Base-by-base conservation (phyloP, 1,140 invertebrate species). In the Plectrocnemia conspersa region DNA sequence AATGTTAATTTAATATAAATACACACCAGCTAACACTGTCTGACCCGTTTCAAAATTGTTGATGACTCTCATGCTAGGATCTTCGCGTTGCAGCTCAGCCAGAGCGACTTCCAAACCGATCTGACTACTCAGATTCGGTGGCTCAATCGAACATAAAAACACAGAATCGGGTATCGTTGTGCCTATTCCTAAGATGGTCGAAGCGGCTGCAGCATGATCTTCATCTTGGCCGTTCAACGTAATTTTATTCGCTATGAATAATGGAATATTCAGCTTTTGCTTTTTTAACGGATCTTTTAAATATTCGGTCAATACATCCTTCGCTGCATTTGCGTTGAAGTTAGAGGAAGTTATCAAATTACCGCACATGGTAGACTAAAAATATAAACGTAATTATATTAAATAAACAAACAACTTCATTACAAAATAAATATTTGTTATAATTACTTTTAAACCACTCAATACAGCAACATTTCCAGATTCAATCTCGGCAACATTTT, bases 111-210 rank as follows among this genome's bases (percentile, higher is more conserved):
- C 95, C 58, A 99, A 74, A 3, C 82, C 68, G 40, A 75, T 75
- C 70, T 94, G 89, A 32, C 81, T 79, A 1, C 83, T 77, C 52
- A 85, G 65, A 47, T 89, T 93, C 0, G 92, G 86, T 0, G 95
- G 86, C 76, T 99, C 97, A 45, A 99, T 87, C 0, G 92, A 92
- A 70, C 96, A 98, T 66, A 97, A 95, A 72, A 97, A 98, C 0
- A 99, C 96, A 1, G 96, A 93, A 64, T 95, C 87, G 0, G 93
- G 92, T 54, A 93, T 73, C 36, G 80, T 77, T 1, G 88, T 76
- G 10, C 84, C 83, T 47, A 69, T 56, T 63, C 77, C 63, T 75
- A 78, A 84, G 52, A 71, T 63, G 16, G 61, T 60, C 3, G 62
- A 52, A 58, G 65, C 52, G 6, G 16, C 38, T n/a, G 33, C 40